Evolutionary conservation across 2,888 invertebrate species (phyloP), one percentile per base, ranked within the genome.

Genomic region (Lamellibrachia columna): DNA sequence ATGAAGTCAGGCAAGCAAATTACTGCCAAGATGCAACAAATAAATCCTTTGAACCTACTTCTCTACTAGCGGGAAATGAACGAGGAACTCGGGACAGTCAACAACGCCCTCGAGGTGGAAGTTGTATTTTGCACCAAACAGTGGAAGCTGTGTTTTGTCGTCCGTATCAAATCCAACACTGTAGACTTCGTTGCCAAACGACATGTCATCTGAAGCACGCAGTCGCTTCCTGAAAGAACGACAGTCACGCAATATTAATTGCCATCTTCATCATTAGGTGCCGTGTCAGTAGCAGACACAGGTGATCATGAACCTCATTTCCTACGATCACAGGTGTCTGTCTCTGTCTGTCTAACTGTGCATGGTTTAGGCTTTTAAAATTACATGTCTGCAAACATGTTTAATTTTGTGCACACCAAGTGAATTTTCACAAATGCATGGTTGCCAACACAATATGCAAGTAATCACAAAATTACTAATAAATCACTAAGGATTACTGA

Each of bases 51-150:
- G 75, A 91, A 94, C 95, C 94, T 94, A 96, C 96, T 96, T 95
- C 94, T 96, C 97, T 93, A 99, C 97, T 6, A 98, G 97, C 40
- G 99, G 98, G 96, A 99, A 98, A 97, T 99, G 98, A 28, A 99
- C 99, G 93, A 99, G 97, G 97, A 99, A 99, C 96, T 99, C 99
- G 1, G 99, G 99, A 96, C 99, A 99, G 96, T 99, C 98, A 0
- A 99, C 99, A 8, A 99, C 99, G 90, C 98, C 99, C 96, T 99
- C 99, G 94, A 99, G 97, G 95, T 98, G 98, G 96, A 99, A 99
- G 96, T 99, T 98, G 97, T 99, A 99, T 96, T 98, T 98, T 52
- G 98, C 99, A 90, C 99, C 99, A 97, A 99, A 99, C 52, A 99
- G 97, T 0, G 99, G 98, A 95, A 97, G 95, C 90, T 95, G 94